Conservation (phyloP, 2,888 invertebrate species). For the Resseliella maxima region DNA sequence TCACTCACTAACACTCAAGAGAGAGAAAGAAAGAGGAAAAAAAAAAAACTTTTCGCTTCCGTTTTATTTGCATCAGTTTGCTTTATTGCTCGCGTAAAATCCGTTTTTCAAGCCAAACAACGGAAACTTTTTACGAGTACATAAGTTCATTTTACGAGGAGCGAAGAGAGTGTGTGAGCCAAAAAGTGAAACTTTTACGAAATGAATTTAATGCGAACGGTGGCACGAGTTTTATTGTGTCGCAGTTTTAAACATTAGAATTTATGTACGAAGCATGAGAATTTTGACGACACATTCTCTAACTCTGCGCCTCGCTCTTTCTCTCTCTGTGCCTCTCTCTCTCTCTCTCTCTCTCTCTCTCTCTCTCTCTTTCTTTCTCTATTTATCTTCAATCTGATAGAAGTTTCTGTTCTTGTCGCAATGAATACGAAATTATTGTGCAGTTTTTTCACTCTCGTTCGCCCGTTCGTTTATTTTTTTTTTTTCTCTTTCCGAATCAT, state of each 20-base stretch:
- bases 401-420: neutral
- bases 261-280: neutral
- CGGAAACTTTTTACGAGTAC: constrained; percentile 26
- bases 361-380: too few relatives aligned
- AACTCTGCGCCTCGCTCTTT: neutral
- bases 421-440: constrained; percentile 39
- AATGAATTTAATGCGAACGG: constrained; percentile 40
- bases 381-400: neutral
- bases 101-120: constrained; percentile 39
- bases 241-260: constrained; percentile 27
- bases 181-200: constrained; percentile 42
- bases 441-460: neutral
- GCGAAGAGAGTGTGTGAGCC: neutral
- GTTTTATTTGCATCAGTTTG: constrained; percentile 36
- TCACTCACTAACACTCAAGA: neutral
- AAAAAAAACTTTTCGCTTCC: constrained; percentile 23
- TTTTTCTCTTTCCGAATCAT: too few relatives aligned
- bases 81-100: constrained; percentile 53
- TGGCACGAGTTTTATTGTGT: neutral
- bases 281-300: neutral
- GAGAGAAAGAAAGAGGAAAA: too few relatives aligned
- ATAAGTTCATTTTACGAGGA: constrained; percentile 30
- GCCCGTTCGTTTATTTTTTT: too few relatives aligned
- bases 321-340: neutral
- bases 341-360: neutral